Evolutionary conservation across 2,113 vertebrate genomes (phyloP).

Genomic region (Seriola rivoliana): DNA sequence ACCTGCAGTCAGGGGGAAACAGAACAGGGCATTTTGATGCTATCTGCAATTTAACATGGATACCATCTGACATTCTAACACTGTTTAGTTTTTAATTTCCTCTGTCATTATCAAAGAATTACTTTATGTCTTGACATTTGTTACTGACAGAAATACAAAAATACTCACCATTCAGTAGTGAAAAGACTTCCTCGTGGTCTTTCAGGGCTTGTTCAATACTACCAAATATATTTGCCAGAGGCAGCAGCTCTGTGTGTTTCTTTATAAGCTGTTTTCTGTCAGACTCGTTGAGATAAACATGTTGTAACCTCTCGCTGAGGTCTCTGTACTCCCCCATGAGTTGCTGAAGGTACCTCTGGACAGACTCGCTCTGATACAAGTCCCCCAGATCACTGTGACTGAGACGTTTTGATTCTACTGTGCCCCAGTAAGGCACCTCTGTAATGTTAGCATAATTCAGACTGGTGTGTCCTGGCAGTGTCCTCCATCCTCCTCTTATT

Average conservation of each 20-base stretch:
- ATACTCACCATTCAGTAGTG: conserved; percentile 69
- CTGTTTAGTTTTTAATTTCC: no score
- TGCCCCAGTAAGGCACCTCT: neutral
- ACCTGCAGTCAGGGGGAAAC: conserved; percentile 25
- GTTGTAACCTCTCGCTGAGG: conserved; percentile 56
- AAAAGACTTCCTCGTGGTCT: conserved; percentile 71
- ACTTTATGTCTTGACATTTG: neutral
- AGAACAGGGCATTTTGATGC: neutral
- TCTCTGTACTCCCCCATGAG: conserved; percentile 63
- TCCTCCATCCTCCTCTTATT: conserved; percentile 47
- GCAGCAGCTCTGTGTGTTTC: conserved; percentile 65
- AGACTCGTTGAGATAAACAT: conserved; percentile 53
- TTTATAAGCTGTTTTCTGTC: conserved; percentile 63
- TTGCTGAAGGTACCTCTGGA: conserved; percentile 68
- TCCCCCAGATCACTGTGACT: conserved; percentile 39
- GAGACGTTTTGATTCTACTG: conserved; percentile 1
- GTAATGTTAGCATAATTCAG: neutral
- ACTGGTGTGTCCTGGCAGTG: conserved; percentile 3
- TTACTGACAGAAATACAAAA: neutral
- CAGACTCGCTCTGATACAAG: conserved; percentile 47
- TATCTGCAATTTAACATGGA: neutral
- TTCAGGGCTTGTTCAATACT: conserved; percentile 35
- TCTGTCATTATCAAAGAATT: no score
- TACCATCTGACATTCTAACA: no score
- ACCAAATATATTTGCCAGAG: conserved; percentile 47